phyloP scores from a whole-genome alignment of 2,797 vertebrate genomes.

The Chloroceryle amazona region DNA sequence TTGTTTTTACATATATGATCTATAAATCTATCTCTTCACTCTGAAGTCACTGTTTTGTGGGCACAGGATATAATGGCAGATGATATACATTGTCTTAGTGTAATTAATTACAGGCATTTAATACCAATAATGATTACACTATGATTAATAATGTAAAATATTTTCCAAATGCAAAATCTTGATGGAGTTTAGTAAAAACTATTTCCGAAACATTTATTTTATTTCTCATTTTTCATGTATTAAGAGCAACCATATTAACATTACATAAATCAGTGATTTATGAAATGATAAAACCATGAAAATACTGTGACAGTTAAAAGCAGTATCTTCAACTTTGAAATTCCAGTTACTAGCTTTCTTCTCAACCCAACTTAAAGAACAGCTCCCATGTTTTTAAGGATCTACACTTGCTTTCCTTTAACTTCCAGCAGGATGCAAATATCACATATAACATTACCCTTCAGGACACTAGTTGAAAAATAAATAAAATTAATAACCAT shows the following conservation, averaged over 20 bases:
- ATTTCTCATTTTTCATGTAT: neutral
- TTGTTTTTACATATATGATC: slow-evolving; percentile 33
- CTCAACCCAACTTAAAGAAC: neutral
- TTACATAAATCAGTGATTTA: neutral
- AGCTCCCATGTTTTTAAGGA: neutral
- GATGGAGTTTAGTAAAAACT: slow-evolving; percentile 17
- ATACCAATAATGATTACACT: neutral
- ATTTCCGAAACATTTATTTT: neutral
- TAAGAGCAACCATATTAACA: neutral
- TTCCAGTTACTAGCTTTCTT: neutral
- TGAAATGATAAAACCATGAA: neutral
- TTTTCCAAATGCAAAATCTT: neutral
- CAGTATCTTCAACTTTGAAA: neutral
- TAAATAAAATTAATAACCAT: neutral
- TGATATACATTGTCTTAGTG: neutral
- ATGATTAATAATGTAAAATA: neutral
- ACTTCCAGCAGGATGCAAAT: neutral
- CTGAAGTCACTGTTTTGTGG: slow-evolving; percentile 25
- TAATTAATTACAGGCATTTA: slow-evolving; percentile 39
- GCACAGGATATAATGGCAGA: neutral
- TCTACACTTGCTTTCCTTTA: neutral
- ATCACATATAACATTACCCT: neutral
- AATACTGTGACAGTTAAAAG: neutral
- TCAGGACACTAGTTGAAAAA: neutral
- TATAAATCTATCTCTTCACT: slow-evolving; percentile 30